These are phyloP conservation scores for Ectemnius cavifrons DNA, from an alignment of 2,888 invertebrate species.

Conservation along the genomic window DNA sequence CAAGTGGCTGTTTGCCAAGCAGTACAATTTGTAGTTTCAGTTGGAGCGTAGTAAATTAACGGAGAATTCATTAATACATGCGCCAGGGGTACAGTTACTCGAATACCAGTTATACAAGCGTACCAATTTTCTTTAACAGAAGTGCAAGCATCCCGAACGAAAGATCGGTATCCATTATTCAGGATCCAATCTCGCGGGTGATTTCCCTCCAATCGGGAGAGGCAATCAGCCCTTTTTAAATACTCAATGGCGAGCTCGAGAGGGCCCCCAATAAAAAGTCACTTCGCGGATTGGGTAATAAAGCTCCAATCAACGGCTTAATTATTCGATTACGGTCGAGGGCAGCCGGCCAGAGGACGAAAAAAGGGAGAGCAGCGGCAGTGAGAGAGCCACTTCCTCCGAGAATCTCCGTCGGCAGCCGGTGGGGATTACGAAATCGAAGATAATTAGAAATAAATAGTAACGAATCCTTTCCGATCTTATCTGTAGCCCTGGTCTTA, in stretches of 20 bases:
- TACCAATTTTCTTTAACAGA: conserved; percentile 34
- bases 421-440: conserved; percentile 73
- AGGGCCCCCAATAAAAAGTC: conserved; percentile 75
- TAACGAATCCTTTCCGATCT: conserved; percentile 55
- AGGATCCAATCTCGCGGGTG: conserved; percentile 69
- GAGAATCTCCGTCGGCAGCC: conserved; percentile 26
- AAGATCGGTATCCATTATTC: conserved; percentile 67
- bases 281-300: conserved; percentile 77
- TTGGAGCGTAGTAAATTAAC: too few species aligned
- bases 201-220: conserved; percentile 66
- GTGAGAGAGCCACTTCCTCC: conserved; percentile 29
- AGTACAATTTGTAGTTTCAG: too few species aligned
- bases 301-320: conserved; percentile 78
- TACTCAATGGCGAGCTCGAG: conserved; percentile 67
- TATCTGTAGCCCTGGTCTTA: conserved; percentile 62
- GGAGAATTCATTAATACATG: too few species aligned
- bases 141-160: conserved; percentile 50
- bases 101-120: too few species aligned
- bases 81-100: too few species aligned
- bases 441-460: conserved; percentile 78
- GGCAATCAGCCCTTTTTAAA: conserved; percentile 73
- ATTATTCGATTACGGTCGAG: conserved; percentile 75
- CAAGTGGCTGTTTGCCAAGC: too few species aligned
- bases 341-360: conserved; percentile 36
- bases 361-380: conserved; percentile 47